phyloP scores from a whole-genome alignment of 2,888 invertebrate species.

The Euphydryas editha region DNA sequence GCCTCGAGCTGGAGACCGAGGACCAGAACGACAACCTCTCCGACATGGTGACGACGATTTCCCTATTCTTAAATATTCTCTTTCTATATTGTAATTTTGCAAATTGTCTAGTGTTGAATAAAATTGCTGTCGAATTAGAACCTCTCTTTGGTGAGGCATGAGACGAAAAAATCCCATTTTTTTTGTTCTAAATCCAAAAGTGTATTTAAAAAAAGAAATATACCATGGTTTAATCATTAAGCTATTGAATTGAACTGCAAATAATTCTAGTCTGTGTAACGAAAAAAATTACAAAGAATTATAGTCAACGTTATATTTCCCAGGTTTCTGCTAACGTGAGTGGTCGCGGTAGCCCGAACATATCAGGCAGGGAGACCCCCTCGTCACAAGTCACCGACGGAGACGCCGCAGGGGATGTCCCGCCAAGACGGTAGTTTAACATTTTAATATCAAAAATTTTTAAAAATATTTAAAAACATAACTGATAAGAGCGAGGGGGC shows the following conservation, averaged over 20 bases:
- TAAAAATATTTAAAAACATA: not conserved
- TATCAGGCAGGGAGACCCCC: constrained; percentile 98
- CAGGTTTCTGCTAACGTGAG: constrained; percentile 94
- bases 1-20: constrained; percentile 93
- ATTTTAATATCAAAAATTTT: not conserved
- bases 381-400: constrained; percentile 95
- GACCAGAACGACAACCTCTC: constrained; percentile 97
- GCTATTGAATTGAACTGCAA: too few relatives aligned
- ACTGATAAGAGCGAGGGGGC: not conserved
- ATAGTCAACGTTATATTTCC: constrained; percentile 4
- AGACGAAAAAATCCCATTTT: too few relatives aligned
- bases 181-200: too few relatives aligned
- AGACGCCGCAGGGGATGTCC: constrained; percentile 71
- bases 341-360: constrained; percentile 96
- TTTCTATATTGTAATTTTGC: not conserved
- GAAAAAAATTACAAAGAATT: not conserved
- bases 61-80: not conserved
- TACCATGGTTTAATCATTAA: too few relatives aligned
- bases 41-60: constrained; percentile 89
- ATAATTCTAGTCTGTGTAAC: not conserved
- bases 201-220: too few relatives aligned
- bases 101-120: too few relatives aligned
- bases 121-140: too few relatives aligned
- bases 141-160: too few relatives aligned
- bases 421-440: constrained; percentile 24